These are phyloP conservation scores for Campoletis sonorensis DNA, from an alignment of 1,140 invertebrate species.

Conservation along the genomic window DNA sequence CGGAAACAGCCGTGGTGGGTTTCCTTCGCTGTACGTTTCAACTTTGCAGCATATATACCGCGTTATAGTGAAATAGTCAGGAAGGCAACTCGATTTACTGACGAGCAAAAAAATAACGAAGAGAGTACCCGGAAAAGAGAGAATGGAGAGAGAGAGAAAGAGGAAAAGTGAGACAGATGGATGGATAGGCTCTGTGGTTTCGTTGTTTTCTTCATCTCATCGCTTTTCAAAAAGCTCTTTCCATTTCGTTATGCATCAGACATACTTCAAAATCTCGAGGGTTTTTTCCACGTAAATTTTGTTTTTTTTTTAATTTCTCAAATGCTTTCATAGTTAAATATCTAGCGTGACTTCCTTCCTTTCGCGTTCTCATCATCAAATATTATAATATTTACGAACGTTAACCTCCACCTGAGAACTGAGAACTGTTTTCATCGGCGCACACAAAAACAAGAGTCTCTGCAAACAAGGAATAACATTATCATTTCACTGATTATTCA, in stretches of 20 bases:
- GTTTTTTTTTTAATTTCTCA: neutral
- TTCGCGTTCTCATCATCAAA: neutral
- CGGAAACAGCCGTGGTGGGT: slow-evolving; percentile 18
- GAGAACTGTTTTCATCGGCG: too few relatives aligned
- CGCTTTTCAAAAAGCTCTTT: slow-evolving; percentile 17
- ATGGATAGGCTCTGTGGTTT: slow-evolving; percentile 1
- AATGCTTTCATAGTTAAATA: neutral
- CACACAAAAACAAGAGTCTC: too few relatives aligned
- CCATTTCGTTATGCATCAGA: neutral
- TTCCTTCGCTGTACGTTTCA: slow-evolving; percentile 34
- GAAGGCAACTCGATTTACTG: slow-evolving; percentile 28
- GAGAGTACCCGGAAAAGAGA: neutral
- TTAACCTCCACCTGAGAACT: too few relatives aligned
- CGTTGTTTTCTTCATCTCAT: neutral
- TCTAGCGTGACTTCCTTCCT: neutral
- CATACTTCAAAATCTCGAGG: neutral
- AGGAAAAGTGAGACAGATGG: neutral
- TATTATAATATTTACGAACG: too few relatives aligned
- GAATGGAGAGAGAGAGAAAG: slow-evolving; percentile 43
- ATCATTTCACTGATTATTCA: too few relatives aligned
- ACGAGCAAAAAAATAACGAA: slow-evolving; percentile 38
- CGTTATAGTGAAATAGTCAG: slow-evolving; percentile 36
- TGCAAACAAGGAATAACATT: too few relatives aligned
- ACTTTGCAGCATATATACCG: slow-evolving; percentile 20
- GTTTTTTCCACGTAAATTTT: neutral